A percentile compares a stretch with the other conserved stretches of the same genome.
phyloP scores from a whole-genome alignment of 2,113 vertebrate species.

The Lethenteron camtschaticum region DNA sequence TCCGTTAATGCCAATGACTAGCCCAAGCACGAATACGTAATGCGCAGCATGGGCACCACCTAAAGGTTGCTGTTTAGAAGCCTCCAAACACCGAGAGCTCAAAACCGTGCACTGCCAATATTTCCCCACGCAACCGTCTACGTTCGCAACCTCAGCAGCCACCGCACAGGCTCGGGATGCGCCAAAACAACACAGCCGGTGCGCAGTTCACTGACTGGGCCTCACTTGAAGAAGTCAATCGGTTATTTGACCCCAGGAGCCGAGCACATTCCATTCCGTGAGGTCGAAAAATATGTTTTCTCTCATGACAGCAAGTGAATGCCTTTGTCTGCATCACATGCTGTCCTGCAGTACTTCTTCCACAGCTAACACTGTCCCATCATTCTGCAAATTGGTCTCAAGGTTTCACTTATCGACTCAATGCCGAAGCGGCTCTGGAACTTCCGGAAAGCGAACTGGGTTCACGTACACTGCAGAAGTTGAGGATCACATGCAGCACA shows the following conservation, averaged over 20 bases:
- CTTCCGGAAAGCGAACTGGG: not conserved
- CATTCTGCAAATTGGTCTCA: not conserved
- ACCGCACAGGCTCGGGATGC: too few species aligned
- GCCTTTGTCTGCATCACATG: not conserved
- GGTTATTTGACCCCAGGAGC: not conserved
- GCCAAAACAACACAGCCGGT: not conserved
- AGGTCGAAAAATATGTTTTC: not conserved
- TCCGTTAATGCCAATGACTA: too few species aligned
- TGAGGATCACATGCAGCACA: not conserved
- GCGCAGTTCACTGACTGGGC: not conserved
- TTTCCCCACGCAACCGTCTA: too few species aligned
- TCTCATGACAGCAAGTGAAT: not conserved
- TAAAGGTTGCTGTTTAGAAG: too few species aligned
- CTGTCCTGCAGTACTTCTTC: not conserved
- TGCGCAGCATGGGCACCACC: too few species aligned
- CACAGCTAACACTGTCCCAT: not conserved
- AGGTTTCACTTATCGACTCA: slow-evolving; percentile 4
- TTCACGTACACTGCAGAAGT: not conserved
- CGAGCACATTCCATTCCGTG: not conserved
- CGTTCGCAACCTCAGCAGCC: too few species aligned
- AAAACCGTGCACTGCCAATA: too few species aligned
- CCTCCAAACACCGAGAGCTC: too few species aligned
- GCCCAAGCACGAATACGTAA: too few species aligned
- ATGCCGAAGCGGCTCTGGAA: not conserved
- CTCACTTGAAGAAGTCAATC: not conserved